Percentiles rank a stretch among this genome's conserved stretches.
Evolutionary conservation across 2,113 vertebrate species (phyloP).

Genomic region (Mola mola): DNA sequence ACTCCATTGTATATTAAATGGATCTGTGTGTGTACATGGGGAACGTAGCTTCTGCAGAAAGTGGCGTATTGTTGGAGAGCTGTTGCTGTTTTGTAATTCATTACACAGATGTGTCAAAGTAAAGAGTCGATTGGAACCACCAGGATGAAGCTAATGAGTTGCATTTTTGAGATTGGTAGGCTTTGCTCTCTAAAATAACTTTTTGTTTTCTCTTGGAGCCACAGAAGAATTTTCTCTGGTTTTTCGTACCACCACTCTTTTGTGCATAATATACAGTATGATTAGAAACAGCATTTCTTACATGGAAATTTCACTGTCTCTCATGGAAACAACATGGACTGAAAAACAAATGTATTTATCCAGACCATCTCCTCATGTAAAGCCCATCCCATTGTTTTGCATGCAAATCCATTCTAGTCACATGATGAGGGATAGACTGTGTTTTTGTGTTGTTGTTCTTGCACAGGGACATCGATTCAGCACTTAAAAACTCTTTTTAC

Average conservation of each 20-base stretch:
- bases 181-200: slow-evolving; percentile 61
- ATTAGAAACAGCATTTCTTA: slow-evolving; percentile 71
- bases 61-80: slow-evolving; percentile 34
- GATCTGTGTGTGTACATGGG: slow-evolving; percentile 43
- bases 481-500: slow-evolving; percentile 67
- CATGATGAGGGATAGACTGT: slow-evolving; percentile 63
- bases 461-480: slow-evolving; percentile 66
- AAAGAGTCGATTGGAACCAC: slow-evolving; percentile 40
- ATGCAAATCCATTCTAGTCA: slow-evolving; percentile 74
- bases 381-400: slow-evolving; percentile 76
- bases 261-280: slow-evolving; percentile 75
- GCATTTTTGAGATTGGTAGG: slow-evolving; percentile 63
- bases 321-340: slow-evolving; percentile 64
- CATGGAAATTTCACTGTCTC: slow-evolving; percentile 58
- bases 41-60: slow-evolving; percentile 46
- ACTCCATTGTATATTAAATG: slow-evolving; percentile 52
- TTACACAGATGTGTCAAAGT: slow-evolving; percentile 64
- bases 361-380: slow-evolving; percentile 67
- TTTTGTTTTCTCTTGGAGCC: slow-evolving; percentile 60
- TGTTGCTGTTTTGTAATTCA: slow-evolving; percentile 69
- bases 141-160: slow-evolving; percentile 60
- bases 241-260: slow-evolving; percentile 67
- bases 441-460: slow-evolving; percentile 74
- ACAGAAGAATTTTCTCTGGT: slow-evolving; percentile 62
- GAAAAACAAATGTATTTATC: slow-evolving; percentile 73